Base-by-base conservation (phyloP, 2,113 vertebrate genomes). In the Gavia stellata region DNA sequence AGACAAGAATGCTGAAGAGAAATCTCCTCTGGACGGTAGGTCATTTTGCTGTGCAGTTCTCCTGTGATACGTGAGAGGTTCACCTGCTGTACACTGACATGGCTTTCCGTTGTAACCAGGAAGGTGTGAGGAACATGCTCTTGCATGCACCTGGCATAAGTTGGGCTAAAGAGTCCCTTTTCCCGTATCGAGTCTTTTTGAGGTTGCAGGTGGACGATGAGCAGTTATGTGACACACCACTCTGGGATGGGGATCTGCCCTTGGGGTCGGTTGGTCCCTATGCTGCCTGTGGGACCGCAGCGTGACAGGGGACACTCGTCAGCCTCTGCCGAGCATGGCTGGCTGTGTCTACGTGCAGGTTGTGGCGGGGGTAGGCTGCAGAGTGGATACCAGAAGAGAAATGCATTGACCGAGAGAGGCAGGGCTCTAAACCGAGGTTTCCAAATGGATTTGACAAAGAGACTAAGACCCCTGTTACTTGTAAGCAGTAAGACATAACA, bases 1-100 rank as follows among this genome's bases (percentile, higher is more conserved):
- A 91, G 99, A 99, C 97, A 99, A 99, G 97, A 98, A 99, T 0
- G 99, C 99, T 0, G 99, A 99, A 88, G 99, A 99, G 94, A 99
- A 99, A 81, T 99, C 99, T 75, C 99, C 99, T 42, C 93, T 99
- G 98, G 99, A 99, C 89, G 99, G 99, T 97, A 98, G 98, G 82
- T 99, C 77, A 0, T 59, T 91, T 94, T 82, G 75, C 71, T 42
- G 66, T 16, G 86, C 2, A 2, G 2, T 17, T 29, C 45, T 90
- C 53, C 81, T 58, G 68, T 44, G 71, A 7, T n/a, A 49, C 4
- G 6, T 44, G 71, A 83, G 74, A 95, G 79, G 61, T 47, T 79
- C 73, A 87, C n/a, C 61, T 28, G 73, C 82, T 25, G 56, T 21
- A 25, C 10, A 2, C 79, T 68, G 94, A 53, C 40, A 3, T 47